Evolutionary conservation across 2,113 vertebrate genomes (phyloP).

Genomic region (Vicugna pacos): DNA sequence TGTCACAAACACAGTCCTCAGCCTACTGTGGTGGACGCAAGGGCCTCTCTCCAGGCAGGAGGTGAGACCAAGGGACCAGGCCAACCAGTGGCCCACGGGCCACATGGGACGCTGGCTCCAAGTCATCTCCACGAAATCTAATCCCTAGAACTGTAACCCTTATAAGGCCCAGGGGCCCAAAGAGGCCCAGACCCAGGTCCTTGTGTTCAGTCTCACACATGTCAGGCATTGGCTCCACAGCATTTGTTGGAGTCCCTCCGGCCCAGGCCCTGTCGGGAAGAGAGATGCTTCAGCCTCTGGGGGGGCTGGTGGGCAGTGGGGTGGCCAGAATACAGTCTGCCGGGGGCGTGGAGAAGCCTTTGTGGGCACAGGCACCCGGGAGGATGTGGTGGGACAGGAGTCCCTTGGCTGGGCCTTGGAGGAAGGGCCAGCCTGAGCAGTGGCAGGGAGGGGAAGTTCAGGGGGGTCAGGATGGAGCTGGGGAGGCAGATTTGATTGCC

Average conservation of each 20-base stretch:
- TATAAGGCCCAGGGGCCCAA: neutral
- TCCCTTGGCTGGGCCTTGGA: neutral
- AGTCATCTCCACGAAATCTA: neutral
- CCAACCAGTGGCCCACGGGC: neutral
- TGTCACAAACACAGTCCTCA: neutral
- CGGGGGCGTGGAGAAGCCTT: neutral
- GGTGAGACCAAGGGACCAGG: neutral
- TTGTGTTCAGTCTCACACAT: neutral
- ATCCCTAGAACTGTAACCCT: neutral
- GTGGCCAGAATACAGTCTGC: neutral
- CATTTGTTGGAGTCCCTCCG: neutral
- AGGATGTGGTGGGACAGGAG: rapidly evolving
- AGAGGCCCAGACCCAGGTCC: neutral
- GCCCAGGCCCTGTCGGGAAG: neutral
- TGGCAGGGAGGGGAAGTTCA: neutral
- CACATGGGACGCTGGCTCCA: rapidly evolving
- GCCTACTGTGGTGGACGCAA: neutral
- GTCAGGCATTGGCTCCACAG: neutral
- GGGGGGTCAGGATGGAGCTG: no score
- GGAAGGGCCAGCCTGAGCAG: neutral
- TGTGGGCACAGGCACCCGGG: neutral
- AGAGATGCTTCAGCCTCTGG: neutral
- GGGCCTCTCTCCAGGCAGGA: neutral
- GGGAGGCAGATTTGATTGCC: neutral
- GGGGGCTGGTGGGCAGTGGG: neutral